Base-by-base conservation (phyloP, 2,888 invertebrate species). In the Palloptera scutellata region DNA sequence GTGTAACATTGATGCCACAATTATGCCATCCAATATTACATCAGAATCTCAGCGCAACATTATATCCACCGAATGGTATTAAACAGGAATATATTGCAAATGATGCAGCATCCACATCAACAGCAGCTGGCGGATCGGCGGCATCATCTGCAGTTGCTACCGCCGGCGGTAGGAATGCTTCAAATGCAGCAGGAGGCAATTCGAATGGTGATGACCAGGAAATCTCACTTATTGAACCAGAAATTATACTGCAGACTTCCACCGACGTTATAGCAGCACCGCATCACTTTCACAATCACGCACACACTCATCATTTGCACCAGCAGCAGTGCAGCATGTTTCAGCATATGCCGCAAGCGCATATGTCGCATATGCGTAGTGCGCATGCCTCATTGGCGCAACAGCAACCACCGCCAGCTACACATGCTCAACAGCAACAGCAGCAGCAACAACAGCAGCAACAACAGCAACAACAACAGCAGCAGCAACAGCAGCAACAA, bases 271-370 rank as follows among this genome's bases (percentile, higher is more conserved):
- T 81, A 72, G 71, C 80, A 66, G 78, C 76, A 62, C 79, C 80
- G 71, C 80, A 80, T 72, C 80, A 79, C 51, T 75, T 75, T 61
- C 74, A 76, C 64, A 81, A 79, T 68, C 77, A 76, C 69, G 78
- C 78, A 15, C 75, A 76, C 66, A 70, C 74, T 8, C 73, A 74
- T 67, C 73, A 74, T 57, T 72, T 73, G 66, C 81, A 78, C 45
- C 76, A 75, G 60, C 80, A 81, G 68, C 81, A 81, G 53, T 80
- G 79, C 72, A 80, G 78, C 71, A 81, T 81, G 83, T 81, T 82
- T 72, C 79, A 81, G 68, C 81, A 81, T 57, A 82, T 81, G 82
- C 81, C 81, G 9, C 82, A 81, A 68, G 80, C 81, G 19, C 82
- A 81, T 61, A 81, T 82, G 80, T 79, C 81, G 41, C 81, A 81